Conservation (phyloP, 2,797 vertebrate genomes). For the Gobionotothen gibberifrons region DNA sequence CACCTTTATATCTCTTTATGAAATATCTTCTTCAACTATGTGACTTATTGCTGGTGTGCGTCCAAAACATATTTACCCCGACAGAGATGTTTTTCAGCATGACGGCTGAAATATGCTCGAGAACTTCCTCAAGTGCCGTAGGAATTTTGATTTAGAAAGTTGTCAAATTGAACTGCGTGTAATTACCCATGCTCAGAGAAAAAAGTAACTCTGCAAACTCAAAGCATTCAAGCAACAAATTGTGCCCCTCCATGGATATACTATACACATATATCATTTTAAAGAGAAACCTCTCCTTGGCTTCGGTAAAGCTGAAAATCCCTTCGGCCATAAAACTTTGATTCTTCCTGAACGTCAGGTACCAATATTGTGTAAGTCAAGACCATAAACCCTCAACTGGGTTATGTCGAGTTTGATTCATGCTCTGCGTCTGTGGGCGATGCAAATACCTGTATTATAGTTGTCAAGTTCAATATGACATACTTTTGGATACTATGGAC, state of each 20-base stretch:
- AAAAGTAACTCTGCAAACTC: conserved; percentile 14
- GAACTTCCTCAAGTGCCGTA: not conserved
- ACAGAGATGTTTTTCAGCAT: not conserved
- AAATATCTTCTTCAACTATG: too few relatives aligned
- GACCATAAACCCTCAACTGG: conserved; percentile 12
- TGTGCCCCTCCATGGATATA: conserved; percentile 5
- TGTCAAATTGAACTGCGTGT: conserved; percentile 17
- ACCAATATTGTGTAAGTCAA: conserved; percentile 14
- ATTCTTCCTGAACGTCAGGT: conserved; percentile 5
- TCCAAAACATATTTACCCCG: not conserved
- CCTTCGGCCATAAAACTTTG: conserved; percentile 20
- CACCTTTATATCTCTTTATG: too few relatives aligned
- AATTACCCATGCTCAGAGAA: conserved; percentile 4
- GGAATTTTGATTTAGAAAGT: conserved; percentile 6
- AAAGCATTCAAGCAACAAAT: conserved; percentile 27
- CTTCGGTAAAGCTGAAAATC: conserved; percentile 11
- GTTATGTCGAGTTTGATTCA: conserved; percentile 8
- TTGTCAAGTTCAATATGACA: not conserved
- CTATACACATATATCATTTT: not conserved
- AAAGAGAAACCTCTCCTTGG: conserved; percentile 1
- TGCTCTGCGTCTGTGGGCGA: not conserved
- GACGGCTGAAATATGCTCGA: not conserved
- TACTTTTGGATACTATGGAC: too few relatives aligned
- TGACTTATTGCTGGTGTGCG: not conserved
- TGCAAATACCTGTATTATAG: not conserved